These are phyloP conservation scores for Nannospalax galili DNA, from an alignment of 2,113 vertebrate genomes.

Conservation along the genomic window DNA sequence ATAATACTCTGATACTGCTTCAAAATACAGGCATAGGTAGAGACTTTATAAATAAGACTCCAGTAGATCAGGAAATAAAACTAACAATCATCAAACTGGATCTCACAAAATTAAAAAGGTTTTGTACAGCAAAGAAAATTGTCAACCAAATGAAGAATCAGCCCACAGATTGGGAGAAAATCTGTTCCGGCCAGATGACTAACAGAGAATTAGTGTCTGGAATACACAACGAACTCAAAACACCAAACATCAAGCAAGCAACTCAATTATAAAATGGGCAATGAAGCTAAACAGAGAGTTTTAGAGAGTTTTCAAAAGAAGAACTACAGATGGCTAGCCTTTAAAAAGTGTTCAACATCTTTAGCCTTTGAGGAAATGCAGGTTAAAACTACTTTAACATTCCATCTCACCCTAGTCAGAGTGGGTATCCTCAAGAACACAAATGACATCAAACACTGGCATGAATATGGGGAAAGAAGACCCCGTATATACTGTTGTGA, in stretches of 20 bases:
- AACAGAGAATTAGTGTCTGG: not conserved
- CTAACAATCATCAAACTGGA: no score
- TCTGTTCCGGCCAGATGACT: not conserved
- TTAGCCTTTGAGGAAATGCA: not conserved
- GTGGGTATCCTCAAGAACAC: not conserved
- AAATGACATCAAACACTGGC: not conserved
- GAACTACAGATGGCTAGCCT: not conserved
- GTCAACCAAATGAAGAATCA: not conserved
- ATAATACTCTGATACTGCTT: no score
- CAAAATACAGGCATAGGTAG: no score
- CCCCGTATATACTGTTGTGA: no score
- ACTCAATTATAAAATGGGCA: not conserved
- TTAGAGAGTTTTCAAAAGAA: not conserved
- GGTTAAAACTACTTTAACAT: not conserved
- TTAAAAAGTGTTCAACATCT: not conserved
- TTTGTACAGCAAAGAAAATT: not conserved
- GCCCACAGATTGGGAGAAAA: not conserved
- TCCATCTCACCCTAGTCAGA: no score
- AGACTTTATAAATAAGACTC: no score
- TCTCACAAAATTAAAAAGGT: no score
- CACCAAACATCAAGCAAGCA: not conserved
- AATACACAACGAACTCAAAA: not conserved
- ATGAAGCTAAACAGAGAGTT: no score
- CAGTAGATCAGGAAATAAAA: no score
- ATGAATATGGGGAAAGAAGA: no score